Conservation (phyloP, 2,888 invertebrate species). For the Tipula vernalis region DNA sequence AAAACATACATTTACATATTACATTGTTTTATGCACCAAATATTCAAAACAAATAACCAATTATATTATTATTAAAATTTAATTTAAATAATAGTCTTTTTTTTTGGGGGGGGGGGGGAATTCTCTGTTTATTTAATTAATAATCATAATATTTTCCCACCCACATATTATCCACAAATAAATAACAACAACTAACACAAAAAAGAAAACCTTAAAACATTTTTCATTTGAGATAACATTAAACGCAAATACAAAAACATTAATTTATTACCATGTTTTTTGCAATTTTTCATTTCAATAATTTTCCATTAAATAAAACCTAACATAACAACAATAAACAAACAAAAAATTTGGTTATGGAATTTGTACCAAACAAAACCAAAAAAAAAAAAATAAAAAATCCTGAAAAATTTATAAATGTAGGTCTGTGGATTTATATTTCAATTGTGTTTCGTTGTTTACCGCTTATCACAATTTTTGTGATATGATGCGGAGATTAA, state of each 20-base stretch:
- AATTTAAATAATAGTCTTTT: neutral
- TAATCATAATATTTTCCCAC: neutral
- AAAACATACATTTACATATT: too few relatives aligned
- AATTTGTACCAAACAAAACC: neutral
- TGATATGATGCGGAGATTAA: neutral
- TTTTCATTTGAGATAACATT: neutral
- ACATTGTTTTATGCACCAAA: too few relatives aligned
- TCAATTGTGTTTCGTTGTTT: neutral
- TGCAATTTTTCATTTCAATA: neutral
- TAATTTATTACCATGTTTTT: neutral
- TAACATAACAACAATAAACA: neutral
- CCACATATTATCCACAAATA: neutral
- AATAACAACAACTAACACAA: neutral
- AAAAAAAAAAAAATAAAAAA: neutral
- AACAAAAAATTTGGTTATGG: neutral
- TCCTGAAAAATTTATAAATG: neutral
- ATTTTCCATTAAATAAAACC: neutral
- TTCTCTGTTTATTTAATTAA: neutral
- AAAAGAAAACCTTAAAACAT: neutral
- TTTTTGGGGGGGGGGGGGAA: too few relatives aligned
- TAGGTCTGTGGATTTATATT: neutral
- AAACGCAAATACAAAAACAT: neutral
- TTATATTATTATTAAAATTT: neutral
- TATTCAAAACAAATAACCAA: too few relatives aligned
- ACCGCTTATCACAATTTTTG: neutral